These are phyloP conservation scores for Drosophila bifasciata DNA, from an alignment of 1,140 invertebrate species.

Conservation along the genomic window DNA sequence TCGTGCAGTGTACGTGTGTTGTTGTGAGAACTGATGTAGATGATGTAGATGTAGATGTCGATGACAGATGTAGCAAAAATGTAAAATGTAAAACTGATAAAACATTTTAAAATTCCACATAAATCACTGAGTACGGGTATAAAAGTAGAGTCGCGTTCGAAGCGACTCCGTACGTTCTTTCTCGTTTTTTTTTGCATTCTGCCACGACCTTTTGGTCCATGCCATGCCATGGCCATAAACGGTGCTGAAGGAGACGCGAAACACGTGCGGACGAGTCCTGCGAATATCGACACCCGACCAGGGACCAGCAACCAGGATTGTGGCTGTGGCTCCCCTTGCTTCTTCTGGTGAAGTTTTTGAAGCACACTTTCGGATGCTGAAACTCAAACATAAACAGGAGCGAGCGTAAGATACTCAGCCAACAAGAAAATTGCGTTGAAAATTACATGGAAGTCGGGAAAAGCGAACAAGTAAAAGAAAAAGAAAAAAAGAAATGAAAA, in stretches of 20 bases:
- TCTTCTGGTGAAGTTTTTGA: conserved; percentile 18
- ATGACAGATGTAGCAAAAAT: too few species aligned
- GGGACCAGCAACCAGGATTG: neutral
- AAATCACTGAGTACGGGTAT: too few species aligned
- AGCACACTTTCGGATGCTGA: conserved; percentile 35
- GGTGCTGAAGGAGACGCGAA: conserved; percentile 39
- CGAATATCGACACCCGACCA: conserved; percentile 17
- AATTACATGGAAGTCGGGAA: conserved; percentile 43
- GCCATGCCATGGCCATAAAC: conserved; percentile 39
- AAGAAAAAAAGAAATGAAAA: too few species aligned
- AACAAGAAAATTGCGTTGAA: conserved; percentile 41
- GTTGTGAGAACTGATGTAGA: too few species aligned
- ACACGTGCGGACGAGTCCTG: conserved; percentile 29
- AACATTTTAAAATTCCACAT: too few species aligned
- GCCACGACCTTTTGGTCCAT: neutral
- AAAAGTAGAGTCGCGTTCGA: too few species aligned
- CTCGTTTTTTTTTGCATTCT: conserved; percentile 6
- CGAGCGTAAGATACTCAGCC: neutral
- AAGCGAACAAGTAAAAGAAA: conserved; percentile 7
- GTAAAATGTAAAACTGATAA: too few species aligned
- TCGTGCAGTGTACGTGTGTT: too few species aligned
- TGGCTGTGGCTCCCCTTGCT: too few species aligned
- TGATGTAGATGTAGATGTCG: too few species aligned
- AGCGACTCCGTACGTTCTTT: too few species aligned
- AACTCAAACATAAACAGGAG: conserved; percentile 45